These are phyloP conservation scores for Telenomus remus DNA, from an alignment of 1,140 invertebrate genomes.

Conservation along the genomic window DNA sequence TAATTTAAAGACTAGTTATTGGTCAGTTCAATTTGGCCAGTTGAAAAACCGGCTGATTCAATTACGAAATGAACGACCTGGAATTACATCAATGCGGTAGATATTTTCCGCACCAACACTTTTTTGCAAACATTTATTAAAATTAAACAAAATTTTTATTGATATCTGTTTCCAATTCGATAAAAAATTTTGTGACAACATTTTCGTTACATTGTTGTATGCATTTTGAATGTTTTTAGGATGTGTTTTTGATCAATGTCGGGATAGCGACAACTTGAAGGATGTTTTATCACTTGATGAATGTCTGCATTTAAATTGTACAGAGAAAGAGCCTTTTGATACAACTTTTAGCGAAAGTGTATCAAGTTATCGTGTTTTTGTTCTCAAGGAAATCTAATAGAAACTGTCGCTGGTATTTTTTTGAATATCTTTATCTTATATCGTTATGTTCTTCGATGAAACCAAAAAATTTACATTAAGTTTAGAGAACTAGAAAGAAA, in stretches of 20 bases:
- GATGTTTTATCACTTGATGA: slow-evolving; percentile 47
- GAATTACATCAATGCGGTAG: background rate
- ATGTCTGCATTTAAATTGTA: slow-evolving; percentile 15
- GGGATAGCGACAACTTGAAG: slow-evolving; percentile 35
- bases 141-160: too few species aligned
- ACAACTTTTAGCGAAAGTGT: slow-evolving; percentile 28
- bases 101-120: background rate
- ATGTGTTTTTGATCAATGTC: slow-evolving; percentile 16
- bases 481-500: too few species aligned
- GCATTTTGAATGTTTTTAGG: too few species aligned
- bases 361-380: slow-evolving; percentile 3
- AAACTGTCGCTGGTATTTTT: too few species aligned
- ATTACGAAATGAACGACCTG: background rate
- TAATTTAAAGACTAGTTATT: slow-evolving; percentile 35
- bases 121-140: too few species aligned
- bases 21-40: slow-evolving; percentile 15
- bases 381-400: background rate
- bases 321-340: slow-evolving; percentile 12
- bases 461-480: too few species aligned
- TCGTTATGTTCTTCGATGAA: too few species aligned
- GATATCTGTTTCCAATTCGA: too few species aligned
- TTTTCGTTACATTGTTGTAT: background rate
- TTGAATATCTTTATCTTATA: too few species aligned
- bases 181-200: background rate
- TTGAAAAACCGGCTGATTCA: slow-evolving; percentile 2